phyloP scores from a whole-genome alignment of 2,888 invertebrate species.

The Meta bourneti region DNA sequence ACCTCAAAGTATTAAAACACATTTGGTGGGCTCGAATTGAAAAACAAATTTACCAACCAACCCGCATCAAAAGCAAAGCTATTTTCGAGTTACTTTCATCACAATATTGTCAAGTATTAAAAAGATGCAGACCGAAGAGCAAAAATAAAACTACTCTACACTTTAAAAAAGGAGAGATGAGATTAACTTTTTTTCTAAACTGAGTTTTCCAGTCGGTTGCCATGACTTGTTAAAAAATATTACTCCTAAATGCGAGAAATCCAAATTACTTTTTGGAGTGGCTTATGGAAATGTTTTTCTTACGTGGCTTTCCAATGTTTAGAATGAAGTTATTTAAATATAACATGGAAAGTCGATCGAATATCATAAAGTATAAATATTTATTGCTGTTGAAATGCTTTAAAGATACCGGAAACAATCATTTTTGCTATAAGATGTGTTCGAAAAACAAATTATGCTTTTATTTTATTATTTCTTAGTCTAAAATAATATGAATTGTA shows the following conservation, averaged over 20 bases:
- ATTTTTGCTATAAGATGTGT: too few species aligned
- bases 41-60: not conserved
- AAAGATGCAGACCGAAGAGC: not conserved
- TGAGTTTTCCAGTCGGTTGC: not conserved
- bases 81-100: not conserved
- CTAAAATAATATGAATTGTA: too few species aligned
- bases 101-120: not conserved
- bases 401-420: not conserved
- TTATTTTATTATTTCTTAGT: too few species aligned
- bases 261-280: not conserved
- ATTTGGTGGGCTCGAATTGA: not conserved
- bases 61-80: not conserved
- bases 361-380: not conserved
- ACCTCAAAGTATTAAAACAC: not conserved
- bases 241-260: not conserved
- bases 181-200: slow-evolving; percentile 6
- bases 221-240: not conserved
- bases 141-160: not conserved
- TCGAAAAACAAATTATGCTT: too few species aligned
- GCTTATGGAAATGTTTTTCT: not conserved
- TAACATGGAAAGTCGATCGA: not conserved
- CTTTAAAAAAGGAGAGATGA: not conserved
- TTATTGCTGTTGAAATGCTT: not conserved
- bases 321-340: not conserved
- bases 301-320: not conserved